These are phyloP conservation scores for Poecilia picta DNA, from an alignment of 2,797 vertebrate species.

Conservation along the genomic window DNA sequence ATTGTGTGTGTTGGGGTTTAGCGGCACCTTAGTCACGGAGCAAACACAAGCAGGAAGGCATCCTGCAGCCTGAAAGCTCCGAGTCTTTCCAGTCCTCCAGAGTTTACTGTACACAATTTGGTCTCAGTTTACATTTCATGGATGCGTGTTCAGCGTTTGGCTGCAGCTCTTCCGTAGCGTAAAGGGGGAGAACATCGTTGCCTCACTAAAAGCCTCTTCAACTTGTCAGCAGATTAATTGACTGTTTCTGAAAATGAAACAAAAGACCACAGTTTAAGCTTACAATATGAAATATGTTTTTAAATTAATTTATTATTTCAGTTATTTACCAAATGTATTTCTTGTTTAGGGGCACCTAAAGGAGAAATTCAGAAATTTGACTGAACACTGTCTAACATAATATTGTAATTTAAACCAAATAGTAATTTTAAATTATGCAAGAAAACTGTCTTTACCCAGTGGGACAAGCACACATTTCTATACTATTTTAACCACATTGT, in stretches of 20 bases:
- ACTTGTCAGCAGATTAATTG: conserved; percentile 47
- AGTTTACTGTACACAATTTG: conserved; percentile 40
- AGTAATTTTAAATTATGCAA: no score
- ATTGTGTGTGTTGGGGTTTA: conserved; percentile 29
- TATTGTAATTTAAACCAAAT: no score
- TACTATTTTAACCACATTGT: no score
- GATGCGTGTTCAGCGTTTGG: conserved; percentile 39
- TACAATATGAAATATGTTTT: neutral
- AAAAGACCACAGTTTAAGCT: neutral
- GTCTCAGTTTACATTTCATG: conserved; percentile 46
- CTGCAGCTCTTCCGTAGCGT: conserved; percentile 22
- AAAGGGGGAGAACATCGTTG: conserved; percentile 42
- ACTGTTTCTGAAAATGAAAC: conserved; percentile 26
- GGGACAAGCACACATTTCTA: no score
- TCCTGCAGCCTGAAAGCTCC: conserved; percentile 24
- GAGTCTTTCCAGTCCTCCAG: conserved; percentile 28
- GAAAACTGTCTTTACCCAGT: no score
- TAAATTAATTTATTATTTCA: neutral
- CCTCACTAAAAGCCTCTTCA: conserved; percentile 60
- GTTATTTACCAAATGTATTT: neutral
- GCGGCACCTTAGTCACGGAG: conserved; percentile 29
- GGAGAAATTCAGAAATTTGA: neutral
- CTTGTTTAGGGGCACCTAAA: neutral
- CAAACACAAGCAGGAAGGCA: conserved; percentile 20
- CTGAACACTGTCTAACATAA: neutral